Percentiles rank a stretch among this genome's conserved stretches.
Conservation (phyloP, 2,113 vertebrate genomes). For the Cephalophus harveyi region DNA sequence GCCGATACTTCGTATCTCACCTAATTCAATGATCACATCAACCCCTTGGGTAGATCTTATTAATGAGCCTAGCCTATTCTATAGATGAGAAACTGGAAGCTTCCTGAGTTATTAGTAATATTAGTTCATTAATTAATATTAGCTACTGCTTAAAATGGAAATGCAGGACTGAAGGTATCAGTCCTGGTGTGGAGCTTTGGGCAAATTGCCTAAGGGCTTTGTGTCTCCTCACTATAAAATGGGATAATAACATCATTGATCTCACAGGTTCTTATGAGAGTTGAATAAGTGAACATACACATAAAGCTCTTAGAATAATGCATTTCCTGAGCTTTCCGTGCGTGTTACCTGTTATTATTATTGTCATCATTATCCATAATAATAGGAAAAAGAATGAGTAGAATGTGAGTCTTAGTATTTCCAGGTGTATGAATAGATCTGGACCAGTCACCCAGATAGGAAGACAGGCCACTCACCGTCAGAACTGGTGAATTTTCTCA, state of each 20-base stretch:
- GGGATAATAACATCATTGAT: not conserved
- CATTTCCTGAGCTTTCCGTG: not conserved
- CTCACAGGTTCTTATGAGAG: not conserved
- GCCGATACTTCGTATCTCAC: not conserved
- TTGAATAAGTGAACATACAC: not conserved
- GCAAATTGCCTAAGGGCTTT: not conserved
- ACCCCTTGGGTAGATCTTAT: not conserved
- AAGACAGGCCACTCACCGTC: not conserved
- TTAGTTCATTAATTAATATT: not conserved
- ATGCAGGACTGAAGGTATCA: not conserved
- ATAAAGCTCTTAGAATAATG: not conserved
- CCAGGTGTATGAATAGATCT: not conserved
- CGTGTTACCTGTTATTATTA: not conserved
- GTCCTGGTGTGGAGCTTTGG: not conserved
- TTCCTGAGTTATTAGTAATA: not conserved
- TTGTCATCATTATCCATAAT: not conserved
- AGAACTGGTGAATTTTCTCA: not conserved
- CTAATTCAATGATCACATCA: not conserved
- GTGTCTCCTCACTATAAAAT: not conserved
- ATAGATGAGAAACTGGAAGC: not conserved
- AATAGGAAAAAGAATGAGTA: not conserved
- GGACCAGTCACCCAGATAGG: not conserved
- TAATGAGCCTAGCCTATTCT: not conserved
- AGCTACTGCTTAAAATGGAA: not conserved
- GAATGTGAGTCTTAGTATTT: not conserved